Evolutionary conservation across 2,797 vertebrate species (phyloP).

Genomic region (Paratrypauchen microcephalus): DNA sequence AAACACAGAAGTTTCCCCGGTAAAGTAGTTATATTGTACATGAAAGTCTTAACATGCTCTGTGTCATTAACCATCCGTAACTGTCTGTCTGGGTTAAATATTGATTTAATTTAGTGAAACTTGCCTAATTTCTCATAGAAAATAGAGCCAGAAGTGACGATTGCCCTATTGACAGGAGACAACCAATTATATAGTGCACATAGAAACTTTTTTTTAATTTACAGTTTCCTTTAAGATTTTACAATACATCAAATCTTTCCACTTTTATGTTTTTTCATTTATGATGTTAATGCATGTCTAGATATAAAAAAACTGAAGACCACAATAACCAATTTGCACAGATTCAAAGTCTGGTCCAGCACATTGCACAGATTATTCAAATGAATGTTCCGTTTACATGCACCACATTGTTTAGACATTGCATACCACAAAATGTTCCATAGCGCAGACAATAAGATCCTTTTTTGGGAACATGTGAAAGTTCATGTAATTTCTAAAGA

Average conservation of each 20-base stretch:
- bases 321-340: slow-evolving; percentile 46
- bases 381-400: slow-evolving; percentile 43
- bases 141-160: too few relatives aligned
- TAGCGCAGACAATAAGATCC: neutral
- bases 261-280: neutral
- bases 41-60: too few relatives aligned
- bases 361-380: slow-evolving; percentile 45
- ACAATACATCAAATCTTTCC: neutral
- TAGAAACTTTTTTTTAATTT: slow-evolving; percentile 9
- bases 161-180: neutral
- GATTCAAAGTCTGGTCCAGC: slow-evolving; percentile 60
- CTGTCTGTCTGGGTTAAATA: too few relatives aligned
- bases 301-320: slow-evolving; percentile 58
- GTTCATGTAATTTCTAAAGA: neutral
- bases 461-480: neutral
- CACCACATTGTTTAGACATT: slow-evolving; percentile 33
- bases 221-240: neutral
- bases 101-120: too few relatives aligned
- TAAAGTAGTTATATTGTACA: too few relatives aligned
- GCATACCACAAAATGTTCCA: slow-evolving; percentile 24
- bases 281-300: neutral
- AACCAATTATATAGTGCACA: neutral
- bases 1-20: too few relatives aligned
- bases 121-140: too few relatives aligned
- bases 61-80: too few relatives aligned